A percentile compares a stretch with the other conserved stretches of the same genome.
Conservation (phyloP, 2,888 invertebrate genomes). For the Scaptomyza polygonia region DNA sequence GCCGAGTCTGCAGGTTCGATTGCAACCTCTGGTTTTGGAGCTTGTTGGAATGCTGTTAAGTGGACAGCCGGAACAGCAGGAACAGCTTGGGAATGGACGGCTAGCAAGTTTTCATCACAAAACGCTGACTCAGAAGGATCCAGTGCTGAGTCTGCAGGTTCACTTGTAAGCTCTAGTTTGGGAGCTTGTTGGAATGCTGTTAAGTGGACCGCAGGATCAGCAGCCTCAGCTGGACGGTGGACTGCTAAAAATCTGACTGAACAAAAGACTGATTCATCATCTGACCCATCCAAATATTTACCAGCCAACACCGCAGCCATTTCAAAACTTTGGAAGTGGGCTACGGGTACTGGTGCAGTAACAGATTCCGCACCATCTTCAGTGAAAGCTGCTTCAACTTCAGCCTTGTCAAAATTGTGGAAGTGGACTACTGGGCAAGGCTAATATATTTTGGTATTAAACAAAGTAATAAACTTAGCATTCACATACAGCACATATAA, state of each 20-base stretch:
- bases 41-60: not conserved
- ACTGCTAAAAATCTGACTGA: not conserved
- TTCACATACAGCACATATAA: no score
- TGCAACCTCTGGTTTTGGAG: not conserved
- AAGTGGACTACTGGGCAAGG: slow-evolving; percentile 6
- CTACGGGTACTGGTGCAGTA: not conserved
- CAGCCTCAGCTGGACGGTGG: no score
- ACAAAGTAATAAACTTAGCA: not conserved
- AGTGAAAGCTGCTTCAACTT: not conserved
- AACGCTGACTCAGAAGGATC: no score
- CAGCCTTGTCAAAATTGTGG: slow-evolving; percentile 3
- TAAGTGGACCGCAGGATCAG: no score
- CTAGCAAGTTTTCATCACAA: not conserved
- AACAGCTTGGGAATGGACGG: slow-evolving; percentile 4
- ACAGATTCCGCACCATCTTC: not conserved
- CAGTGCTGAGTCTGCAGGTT: no score
- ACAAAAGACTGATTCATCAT: not conserved
- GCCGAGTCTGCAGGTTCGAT: not conserved
- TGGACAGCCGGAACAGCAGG: slow-evolving; percentile 6
- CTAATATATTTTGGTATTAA: not conserved
- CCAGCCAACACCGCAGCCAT: not conserved
- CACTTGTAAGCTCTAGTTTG: no score
- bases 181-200: no score
- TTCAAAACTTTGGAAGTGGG: slow-evolving; percentile 3
- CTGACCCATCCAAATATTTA: not conserved